These are phyloP conservation scores for Heterodera schachtii DNA, from an alignment of 1,140 invertebrate species.

Conservation along the genomic window DNA sequence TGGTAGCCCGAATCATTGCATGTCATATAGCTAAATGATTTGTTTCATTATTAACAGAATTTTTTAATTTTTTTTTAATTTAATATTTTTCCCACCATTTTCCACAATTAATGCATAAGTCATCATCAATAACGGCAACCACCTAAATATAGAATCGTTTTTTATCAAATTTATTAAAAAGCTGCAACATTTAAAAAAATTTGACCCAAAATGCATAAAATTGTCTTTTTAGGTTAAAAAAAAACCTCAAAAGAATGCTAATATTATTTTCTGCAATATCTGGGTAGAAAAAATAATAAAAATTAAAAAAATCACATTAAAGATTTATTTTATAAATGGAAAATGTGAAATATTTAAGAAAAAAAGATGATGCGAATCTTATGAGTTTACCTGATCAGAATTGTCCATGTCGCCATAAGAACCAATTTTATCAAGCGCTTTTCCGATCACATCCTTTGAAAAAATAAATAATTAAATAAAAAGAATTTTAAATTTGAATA, in stretches of 20 bases:
- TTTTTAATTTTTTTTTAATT: neutral
- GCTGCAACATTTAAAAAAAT: no score
- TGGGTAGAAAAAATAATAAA: no score
- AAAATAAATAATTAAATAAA: constrained; percentile 64
- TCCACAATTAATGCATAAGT: constrained; percentile 99
- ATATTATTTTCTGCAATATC: no score
- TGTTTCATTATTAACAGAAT: neutral
- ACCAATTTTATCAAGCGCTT: constrained; percentile 78
- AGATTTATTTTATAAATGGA: no score
- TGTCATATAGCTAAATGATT: constrained; percentile 79
- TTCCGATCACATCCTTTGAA: constrained; percentile 77
- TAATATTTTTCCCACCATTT: constrained; percentile 73
- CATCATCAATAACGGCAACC: constrained; percentile 93
- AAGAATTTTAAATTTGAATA: neutral
- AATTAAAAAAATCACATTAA: neutral
- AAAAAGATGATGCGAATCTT: no score
- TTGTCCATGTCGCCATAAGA: constrained; percentile 83
- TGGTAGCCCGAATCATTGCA: constrained; percentile 98
- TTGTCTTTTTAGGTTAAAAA: no score
- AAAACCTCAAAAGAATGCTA: no score
- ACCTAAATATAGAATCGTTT: constrained; percentile 67
- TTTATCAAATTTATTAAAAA: no score
- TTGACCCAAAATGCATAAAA: no score
- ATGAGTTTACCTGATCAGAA: constrained; percentile 73
- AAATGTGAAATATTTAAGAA: no score